Evolutionary conservation across 2,797 vertebrate species (phyloP).

Genomic region (Sebastes nivosus): DNA sequence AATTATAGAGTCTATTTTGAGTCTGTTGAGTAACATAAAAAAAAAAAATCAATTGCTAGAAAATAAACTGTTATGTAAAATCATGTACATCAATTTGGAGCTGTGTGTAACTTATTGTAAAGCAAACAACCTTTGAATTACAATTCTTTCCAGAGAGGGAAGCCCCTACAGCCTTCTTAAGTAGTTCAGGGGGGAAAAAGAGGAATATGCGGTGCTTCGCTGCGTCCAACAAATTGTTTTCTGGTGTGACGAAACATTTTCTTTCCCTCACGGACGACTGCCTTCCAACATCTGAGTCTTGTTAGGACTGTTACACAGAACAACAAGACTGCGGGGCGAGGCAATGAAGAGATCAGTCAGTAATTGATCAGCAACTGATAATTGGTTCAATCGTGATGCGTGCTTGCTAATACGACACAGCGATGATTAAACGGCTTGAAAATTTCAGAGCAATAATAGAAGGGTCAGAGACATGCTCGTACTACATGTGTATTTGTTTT

Average conservation of each 20-base stretch:
- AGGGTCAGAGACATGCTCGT: neutral
- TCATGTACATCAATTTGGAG: neutral
- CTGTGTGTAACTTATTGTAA: neutral
- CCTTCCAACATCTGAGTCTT: slow-evolving; percentile 76
- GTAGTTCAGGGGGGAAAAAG: slow-evolving; percentile 32
- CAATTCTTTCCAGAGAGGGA: slow-evolving; percentile 35
- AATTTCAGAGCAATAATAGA: neutral
- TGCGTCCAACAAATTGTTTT: slow-evolving; percentile 78
- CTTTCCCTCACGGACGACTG: slow-evolving; percentile 53
- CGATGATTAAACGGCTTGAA: slow-evolving; percentile 5
- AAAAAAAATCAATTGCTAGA: neutral
- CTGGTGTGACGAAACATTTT: slow-evolving; percentile 75
- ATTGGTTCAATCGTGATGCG: slow-evolving; percentile 33
- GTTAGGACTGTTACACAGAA: slow-evolving; percentile 67
- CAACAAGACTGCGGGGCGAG: slow-evolving; percentile 54
- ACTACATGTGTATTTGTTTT: neutral
- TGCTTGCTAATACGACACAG: slow-evolving; percentile 5
- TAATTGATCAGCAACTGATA: slow-evolving; percentile 58
- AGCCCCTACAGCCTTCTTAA: slow-evolving; percentile 44
- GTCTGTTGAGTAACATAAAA: neutral
- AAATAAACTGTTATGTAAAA: neutral
- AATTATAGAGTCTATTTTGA: neutral
- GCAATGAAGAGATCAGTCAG: slow-evolving; percentile 52
- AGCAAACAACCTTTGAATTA: slow-evolving; percentile 33
- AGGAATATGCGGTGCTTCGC: slow-evolving; percentile 49